phyloP scores from a whole-genome alignment of 2,888 invertebrate genomes.

The Tigriopus californicus region DNA sequence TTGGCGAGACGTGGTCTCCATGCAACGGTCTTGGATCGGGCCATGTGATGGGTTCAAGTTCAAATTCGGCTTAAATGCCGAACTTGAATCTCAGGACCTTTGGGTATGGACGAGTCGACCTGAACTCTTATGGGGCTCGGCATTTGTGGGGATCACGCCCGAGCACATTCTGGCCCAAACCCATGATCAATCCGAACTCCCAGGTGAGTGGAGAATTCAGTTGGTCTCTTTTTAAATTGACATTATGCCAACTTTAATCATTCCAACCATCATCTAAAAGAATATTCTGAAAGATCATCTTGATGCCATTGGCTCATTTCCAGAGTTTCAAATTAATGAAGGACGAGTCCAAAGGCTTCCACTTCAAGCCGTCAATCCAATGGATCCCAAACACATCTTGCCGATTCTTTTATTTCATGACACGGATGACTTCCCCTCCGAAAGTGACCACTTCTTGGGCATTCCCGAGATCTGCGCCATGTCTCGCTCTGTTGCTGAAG shows the following conservation, averaged over 20 bases:
- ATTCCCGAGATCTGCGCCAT: neutral
- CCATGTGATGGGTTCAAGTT: slow-evolving; percentile 57
- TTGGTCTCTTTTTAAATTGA: too few relatives aligned
- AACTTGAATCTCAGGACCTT: slow-evolving; percentile 18
- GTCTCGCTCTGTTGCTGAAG: too few relatives aligned
- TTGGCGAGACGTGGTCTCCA: slow-evolving; percentile 63
- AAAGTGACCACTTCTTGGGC: neutral
- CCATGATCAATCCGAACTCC: too few relatives aligned
- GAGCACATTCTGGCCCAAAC: slow-evolving; percentile 15
- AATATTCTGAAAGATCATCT: too few relatives aligned
- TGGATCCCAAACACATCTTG: too few relatives aligned
- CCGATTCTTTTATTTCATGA: neutral
- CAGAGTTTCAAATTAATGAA: too few relatives aligned
- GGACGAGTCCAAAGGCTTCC: neutral
- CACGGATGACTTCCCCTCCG: neutral
- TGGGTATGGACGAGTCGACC: slow-evolving; percentile 18
- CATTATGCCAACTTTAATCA: too few relatives aligned
- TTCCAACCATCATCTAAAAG: too few relatives aligned
- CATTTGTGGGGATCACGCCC: slow-evolving; percentile 16
- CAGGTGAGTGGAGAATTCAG: too few relatives aligned
- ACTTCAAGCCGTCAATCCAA: neutral
- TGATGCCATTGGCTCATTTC: too few relatives aligned
- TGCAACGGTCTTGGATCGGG: slow-evolving; percentile 80
- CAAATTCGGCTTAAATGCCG: slow-evolving; percentile 36
- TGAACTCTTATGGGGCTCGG: slow-evolving; percentile 17